Evolutionary conservation across 2,888 invertebrate genomes (phyloP).

Genomic region (Epinotia nisella): DNA sequence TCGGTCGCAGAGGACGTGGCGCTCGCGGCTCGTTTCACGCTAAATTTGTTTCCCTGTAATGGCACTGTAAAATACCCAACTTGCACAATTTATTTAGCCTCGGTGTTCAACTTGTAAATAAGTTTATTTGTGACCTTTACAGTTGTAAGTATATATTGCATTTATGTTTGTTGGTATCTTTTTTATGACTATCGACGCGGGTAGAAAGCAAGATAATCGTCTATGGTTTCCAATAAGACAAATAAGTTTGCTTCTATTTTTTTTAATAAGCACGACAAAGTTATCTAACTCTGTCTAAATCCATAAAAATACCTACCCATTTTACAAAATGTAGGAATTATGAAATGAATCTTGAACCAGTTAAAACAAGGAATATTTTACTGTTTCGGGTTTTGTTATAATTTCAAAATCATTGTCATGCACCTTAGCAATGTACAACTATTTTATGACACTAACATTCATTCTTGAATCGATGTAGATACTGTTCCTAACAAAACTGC

Average conservation of each 20-base stretch:
- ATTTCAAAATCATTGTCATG: neutral
- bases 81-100: conserved; percentile 44
- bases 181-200: neutral
- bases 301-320: no score
- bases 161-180: neutral
- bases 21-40: conserved; percentile 51
- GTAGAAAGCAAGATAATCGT: no score
- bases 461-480: neutral
- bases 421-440: neutral
- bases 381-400: neutral
- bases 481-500: neutral
- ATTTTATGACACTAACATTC: neutral
- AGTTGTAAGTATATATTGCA: neutral
- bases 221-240: no score
- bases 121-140: conserved; percentile 30
- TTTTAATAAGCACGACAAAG: no score
- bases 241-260: no score
- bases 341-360: no score
- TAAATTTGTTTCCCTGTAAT: conserved; percentile 54
- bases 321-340: no score
- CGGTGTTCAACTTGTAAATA: conserved; percentile 33
- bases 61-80: conserved; percentile 50
- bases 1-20: conserved; percentile 51
- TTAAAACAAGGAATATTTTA: no score
- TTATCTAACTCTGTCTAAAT: no score